Evolutionary conservation across 2,797 vertebrate genomes (phyloP), one percentile per base, ranked within the genome.

Genomic region (Acanthurus leucopareius): DNA sequence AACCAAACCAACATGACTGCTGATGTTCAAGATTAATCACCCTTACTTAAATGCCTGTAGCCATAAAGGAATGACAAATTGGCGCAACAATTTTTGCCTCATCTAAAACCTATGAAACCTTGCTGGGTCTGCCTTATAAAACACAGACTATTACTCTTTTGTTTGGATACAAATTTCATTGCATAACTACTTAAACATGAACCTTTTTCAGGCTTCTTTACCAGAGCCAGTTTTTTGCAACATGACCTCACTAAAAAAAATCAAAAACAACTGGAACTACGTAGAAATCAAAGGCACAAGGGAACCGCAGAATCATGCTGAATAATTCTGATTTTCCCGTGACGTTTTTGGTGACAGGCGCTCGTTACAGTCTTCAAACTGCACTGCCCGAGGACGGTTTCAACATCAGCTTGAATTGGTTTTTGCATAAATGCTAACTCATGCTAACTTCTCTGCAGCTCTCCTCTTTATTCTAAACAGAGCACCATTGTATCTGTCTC

Each of bases 21-120:
- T 42, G 56, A 75, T 71, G 45, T 60, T 54, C 47, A 57, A 17
- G 53, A 28, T 28, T 28, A 66, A 80, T 72, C 25, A 47, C 14
- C 15, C 14, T 53, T 54, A 47, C 52, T 68, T 45, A 73, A 73
- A 74, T 14, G 68, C 68, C 35, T 73, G 52, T 28, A 63, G 54
- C 53, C 11, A 20, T 62, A 73, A 71, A 62, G 48, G 77, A 42
- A 5, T 53, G 28, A 69, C 57, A 79, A 67, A 40, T 40, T 32
- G 35, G 17, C 20, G 17, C 11, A 61, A 64, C 16, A 58, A 25
- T 48, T 73, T 28, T 73, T 60, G 47, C 4, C 62, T 75, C 58
- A 61, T 86, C 54, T 72, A 53, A 70, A 86, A 81, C 75, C 75
- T 66, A 69, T 58, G 64, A 47, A 71, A 66, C 60, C 13, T 74